phyloP scores from a whole-genome alignment of 2,113 vertebrate genomes.

The Dasyurus viverrinus region DNA sequence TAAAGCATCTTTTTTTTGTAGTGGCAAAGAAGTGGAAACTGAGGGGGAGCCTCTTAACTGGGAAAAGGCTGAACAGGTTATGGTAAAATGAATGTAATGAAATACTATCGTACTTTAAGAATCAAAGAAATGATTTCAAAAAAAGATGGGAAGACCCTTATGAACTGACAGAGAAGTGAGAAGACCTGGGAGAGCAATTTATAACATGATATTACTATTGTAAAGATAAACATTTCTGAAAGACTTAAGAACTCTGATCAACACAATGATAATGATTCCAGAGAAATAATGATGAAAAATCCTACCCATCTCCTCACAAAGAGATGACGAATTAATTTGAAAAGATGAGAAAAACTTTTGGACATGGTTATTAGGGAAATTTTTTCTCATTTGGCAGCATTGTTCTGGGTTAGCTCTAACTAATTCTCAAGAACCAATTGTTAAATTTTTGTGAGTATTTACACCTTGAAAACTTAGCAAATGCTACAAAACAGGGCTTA shows the following conservation, averaged over 20 bases:
- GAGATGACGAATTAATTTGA: not conserved
- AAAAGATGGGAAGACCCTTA: not conserved
- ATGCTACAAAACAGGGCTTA: not conserved
- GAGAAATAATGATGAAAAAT: not conserved
- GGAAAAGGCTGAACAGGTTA: not conserved
- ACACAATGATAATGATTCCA: not conserved
- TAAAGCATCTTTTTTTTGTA: not conserved
- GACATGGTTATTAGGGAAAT: not conserved
- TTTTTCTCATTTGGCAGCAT: not conserved
- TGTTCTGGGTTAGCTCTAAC: not conserved
- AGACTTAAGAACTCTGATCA: not conserved
- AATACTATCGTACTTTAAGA: not conserved
- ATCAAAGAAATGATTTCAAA: not conserved
- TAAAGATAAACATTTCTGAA: not conserved
- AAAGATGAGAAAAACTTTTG: not conserved
- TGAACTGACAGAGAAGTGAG: not conserved
- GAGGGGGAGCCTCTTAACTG: not conserved
- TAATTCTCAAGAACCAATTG: not conserved
- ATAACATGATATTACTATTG: not conserved
- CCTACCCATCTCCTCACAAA: not conserved
- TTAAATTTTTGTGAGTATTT: not conserved
- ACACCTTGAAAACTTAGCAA: not conserved
- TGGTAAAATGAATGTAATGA: not conserved
- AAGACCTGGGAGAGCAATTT: not conserved
- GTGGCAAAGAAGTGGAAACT: not conserved